Evolutionary conservation across 2,797 vertebrate species (phyloP).

Genomic region (Acipenser ruthenus): DNA sequence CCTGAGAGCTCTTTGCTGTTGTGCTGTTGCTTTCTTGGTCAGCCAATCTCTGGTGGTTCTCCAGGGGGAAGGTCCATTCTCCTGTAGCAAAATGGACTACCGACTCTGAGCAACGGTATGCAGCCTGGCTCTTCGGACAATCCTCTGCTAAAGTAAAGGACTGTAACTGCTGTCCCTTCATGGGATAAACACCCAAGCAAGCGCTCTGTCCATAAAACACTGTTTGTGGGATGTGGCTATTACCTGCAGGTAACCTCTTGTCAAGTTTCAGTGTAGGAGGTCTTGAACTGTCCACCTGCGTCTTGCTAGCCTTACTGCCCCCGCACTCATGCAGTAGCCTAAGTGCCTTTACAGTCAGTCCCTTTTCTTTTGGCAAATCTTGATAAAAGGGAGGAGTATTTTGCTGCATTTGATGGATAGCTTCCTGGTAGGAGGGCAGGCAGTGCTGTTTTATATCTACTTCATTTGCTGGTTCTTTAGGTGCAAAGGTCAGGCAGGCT

Average conservation of each 20-base stretch:
- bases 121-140: constrained; percentile 24
- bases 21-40: not conserved
- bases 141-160: constrained; percentile 33
- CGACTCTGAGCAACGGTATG: constrained; percentile 45
- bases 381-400: constrained; percentile 39
- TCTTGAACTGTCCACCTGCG: constrained; percentile 12
- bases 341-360: constrained; percentile 46
- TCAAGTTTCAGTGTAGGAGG: constrained; percentile 8
- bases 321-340: constrained; percentile 40
- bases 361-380: constrained; percentile 34
- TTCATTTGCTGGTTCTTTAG: not conserved
- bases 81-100: constrained; percentile 10
- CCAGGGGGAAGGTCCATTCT: constrained; percentile 28
- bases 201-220: constrained; percentile 57
- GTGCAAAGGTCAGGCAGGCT: not conserved
- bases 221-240: constrained; percentile 43
- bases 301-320: constrained; percentile 24
- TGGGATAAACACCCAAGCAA: constrained; percentile 37
- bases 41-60: constrained; percentile 32
- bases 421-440: constrained; percentile 53
- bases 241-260: constrained; percentile 9
- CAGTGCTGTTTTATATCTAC: constrained; percentile 5
- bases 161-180: constrained; percentile 49
- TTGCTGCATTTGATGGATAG: constrained; percentile 43
- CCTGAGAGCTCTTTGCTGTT: constrained; percentile 21